Evolutionary conservation across 2,888 invertebrate genomes (phyloP), one percentile per base, ranked within the genome.

Genomic region (Sthenelais limicola): DNA sequence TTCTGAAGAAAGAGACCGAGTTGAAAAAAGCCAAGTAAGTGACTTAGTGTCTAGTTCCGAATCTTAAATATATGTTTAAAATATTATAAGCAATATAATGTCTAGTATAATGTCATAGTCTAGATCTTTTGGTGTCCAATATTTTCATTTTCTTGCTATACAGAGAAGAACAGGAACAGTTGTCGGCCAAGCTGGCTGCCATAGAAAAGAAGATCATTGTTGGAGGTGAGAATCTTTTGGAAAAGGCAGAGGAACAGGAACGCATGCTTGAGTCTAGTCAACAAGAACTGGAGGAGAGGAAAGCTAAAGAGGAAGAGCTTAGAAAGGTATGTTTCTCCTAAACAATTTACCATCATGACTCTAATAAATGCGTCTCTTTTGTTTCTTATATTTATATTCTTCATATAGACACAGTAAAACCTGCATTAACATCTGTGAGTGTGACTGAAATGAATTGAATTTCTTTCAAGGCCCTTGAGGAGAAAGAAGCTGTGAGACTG

Each of bases 221-320:
- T 0, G 99, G 99, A 0, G 99, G 99, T 0, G 98, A 98, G 89
- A 99, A 99, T 89, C 91, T 99, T 7, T 90, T 99, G 76, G 98
- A 98, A 87, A 98, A 98, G 87, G 97, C 97, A 0, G 96, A 98
- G 85, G 92, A 94, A 0, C 98, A 99, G 87, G 94, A 97, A 72
- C 91, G 92, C 74, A 90, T 98, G 71, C 90, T 99, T 68, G 96
- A 96, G 80, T 94, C 94, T 75, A 94, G 96, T 0, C 93, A 95
- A 18, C 78, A 80, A 71, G 87, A 88, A 71, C 79, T 88, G 76
- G 84, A 87, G 75, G 82, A 83, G 48, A 90, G 95, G 32, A 92
- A 92, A 73, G 91, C 92, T 76, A 92, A 93, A 77, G 96, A 97
- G 85, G 92, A 93, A 82, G 91, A 94, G 73, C 89, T 98, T 43